Base-by-base conservation (phyloP, 2,113 vertebrate genomes). In the Catagonus wagneri region DNA sequence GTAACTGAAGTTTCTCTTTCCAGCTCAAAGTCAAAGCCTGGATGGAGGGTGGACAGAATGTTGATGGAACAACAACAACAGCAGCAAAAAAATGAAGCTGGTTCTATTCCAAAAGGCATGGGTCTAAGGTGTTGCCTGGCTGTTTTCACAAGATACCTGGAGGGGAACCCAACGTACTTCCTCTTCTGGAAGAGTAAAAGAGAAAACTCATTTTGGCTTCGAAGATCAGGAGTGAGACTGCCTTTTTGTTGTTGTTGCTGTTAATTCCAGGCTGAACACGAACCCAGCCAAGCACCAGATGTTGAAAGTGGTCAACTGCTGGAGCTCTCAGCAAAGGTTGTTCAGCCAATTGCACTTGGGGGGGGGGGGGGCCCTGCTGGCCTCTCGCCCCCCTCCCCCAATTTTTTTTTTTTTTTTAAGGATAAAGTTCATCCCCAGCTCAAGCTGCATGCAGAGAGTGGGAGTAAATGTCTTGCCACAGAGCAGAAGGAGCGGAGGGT, bases 201-300 rank as follows among this genome's bases (percentile, higher is more conserved):
- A 52, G 75, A 94, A 68, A 96, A 91, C 61, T 78, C 93, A 66
- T 54, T 76, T 79, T 94, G 83, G 71, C 79, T 95, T 91, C 86
- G 93, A 84, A 96, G 79, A 88, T 96, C 85, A 96, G 66, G 78
- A 93, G 6, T 93, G 39, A 60, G 91, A 94, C 96, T 3, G 69
- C 39, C 68, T 68, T 72, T 68, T 61, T 84, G n/a, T 65, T 58
- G 86, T 7, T 20, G 79, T 85, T 89, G 13, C 20, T 97, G 93
- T 96, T 81, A 86, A 61, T 90, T 94, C 75, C 93, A 84, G 90
- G 90, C 71, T 61, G 84, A 97, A 89, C 1, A 1, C 7, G 80
- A 97, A 90, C 1, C 1, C 13, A 94, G 90, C 95, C 98, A 98
- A 98, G 54, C 32, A 81, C 95, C 97, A 98, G 97, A 97, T 98